A percentile compares a stretch with the other conserved stretches of the same genome.
Conservation (phyloP, 2,113 vertebrate genomes). For the Spilogale gracilis region DNA sequence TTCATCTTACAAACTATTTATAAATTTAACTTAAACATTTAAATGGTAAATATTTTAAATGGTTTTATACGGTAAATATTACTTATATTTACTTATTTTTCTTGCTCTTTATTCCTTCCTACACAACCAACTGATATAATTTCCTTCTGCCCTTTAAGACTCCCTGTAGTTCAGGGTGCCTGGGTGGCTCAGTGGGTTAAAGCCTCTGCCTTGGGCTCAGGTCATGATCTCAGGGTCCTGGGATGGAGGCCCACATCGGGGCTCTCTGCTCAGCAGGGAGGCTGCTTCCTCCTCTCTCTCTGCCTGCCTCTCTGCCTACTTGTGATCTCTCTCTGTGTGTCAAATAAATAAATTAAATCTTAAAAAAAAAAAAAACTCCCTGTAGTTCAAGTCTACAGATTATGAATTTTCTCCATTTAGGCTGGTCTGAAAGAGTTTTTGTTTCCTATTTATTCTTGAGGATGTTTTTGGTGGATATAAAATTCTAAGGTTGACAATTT, state of each 20-base stretch:
- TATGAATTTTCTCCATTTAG: constrained; percentile 7
- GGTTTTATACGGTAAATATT: background rate
- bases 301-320: too few relatives aligned
- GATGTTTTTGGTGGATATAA: background rate
- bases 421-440: background rate
- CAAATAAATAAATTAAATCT: too few relatives aligned
- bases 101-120: background rate
- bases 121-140: background rate
- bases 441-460: constrained; percentile 17
- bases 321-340: too few relatives aligned
- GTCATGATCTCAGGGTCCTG: too few relatives aligned
- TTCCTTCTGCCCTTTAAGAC: background rate
- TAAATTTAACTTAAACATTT: constrained; percentile 7
- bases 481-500: background rate
- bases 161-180: background rate
- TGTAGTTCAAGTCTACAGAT: constrained; percentile 19
- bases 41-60: constrained; percentile 2
- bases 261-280: too few relatives aligned
- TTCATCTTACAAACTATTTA: constrained; percentile 40
- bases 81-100: background rate
- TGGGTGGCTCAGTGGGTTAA: too few relatives aligned
- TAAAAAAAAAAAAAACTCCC: background rate
- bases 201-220: too few relatives aligned
- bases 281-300: too few relatives aligned
- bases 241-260: too few relatives aligned